A percentile compares a stretch with the other conserved stretches of the same genome.
phyloP scores from a whole-genome alignment of 2,888 invertebrate species.

The Mamestra brassicae region DNA sequence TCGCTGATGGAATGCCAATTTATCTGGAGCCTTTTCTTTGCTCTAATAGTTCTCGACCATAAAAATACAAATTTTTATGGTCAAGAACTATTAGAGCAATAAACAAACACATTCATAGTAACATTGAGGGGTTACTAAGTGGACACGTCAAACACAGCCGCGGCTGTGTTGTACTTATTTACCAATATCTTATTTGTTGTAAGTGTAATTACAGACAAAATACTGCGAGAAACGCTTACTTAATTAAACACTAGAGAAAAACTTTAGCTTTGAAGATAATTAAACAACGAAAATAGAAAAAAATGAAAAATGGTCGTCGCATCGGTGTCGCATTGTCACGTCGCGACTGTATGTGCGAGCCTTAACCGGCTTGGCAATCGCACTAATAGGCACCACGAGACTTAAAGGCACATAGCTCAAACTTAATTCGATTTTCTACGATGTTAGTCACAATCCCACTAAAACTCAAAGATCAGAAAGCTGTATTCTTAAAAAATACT shows the following conservation, averaged over 20 bases:
- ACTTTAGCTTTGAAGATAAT: no score
- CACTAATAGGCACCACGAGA: neutral
- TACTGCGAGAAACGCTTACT: no score
- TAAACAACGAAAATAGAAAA: no score
- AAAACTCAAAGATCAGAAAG: neutral
- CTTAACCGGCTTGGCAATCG: neutral
- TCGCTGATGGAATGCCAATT: no score
- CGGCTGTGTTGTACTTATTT: neutral
- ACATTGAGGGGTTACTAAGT: neutral
- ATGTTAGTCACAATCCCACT: neutral
- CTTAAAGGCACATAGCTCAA: neutral
- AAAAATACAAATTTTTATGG: no score
- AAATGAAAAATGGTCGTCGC: neutral
- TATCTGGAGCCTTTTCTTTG: no score
- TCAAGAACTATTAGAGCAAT: neutral
- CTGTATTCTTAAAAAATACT: conserved; percentile 15
- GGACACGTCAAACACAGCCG: neutral
- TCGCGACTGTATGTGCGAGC: neutral
- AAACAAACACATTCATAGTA: neutral
- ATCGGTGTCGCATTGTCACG: neutral
- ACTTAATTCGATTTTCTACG: neutral
- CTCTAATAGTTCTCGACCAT: no score
- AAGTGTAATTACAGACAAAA: neutral
- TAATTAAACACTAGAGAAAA: no score
- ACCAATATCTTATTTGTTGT: neutral